phyloP scores from a whole-genome alignment of 53 echinoderm and acorn worm genomes.

The Arbacia lixula region DNA sequence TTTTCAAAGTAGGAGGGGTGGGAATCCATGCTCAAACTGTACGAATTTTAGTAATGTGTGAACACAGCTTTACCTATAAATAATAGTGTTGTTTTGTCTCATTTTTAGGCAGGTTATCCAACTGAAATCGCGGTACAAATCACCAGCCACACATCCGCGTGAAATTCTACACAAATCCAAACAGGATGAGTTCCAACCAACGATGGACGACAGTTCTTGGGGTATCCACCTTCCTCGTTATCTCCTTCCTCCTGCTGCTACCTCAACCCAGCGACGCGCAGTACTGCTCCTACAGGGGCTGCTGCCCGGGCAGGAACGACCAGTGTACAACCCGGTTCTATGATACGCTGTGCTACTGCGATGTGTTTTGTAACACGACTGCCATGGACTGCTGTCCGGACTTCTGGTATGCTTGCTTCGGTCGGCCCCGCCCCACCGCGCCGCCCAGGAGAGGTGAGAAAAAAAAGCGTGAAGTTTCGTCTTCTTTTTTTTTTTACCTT shows the following conservation, averaged over 20 bases:
- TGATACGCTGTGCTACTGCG: slow-evolving; percentile 85
- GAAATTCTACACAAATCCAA: not conserved
- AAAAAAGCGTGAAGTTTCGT: not conserved
- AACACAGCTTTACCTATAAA: no score
- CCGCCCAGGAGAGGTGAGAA: not conserved
- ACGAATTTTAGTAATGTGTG: no score
- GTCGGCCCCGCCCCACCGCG: not conserved
- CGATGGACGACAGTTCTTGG: not conserved
- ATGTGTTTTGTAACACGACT: slow-evolving; percentile 74
- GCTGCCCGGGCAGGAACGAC: slow-evolving; percentile 84
- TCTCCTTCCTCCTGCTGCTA: not conserved
- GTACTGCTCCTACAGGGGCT: slow-evolving; percentile 76
- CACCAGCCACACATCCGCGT: not conserved
- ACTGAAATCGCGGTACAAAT: no score
- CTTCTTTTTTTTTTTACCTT: not conserved
- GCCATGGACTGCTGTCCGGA: slow-evolving; percentile 87
- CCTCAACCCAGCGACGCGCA: slow-evolving; percentile 38
- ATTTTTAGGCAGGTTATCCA: no score
- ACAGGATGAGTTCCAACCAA: not conserved
- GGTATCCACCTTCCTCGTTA: not conserved
- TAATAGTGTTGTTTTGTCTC: no score
- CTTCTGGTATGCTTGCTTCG: slow-evolving; percentile 65
- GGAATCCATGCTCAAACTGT: no score
- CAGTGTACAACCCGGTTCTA: slow-evolving; percentile 60
- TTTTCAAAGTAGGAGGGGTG: no score